A percentile compares a stretch with the other conserved stretches of the same genome.
phyloP scores from a whole-genome alignment of 2,113 vertebrate species.

The Hypocryptadius cinnamomeus region DNA sequence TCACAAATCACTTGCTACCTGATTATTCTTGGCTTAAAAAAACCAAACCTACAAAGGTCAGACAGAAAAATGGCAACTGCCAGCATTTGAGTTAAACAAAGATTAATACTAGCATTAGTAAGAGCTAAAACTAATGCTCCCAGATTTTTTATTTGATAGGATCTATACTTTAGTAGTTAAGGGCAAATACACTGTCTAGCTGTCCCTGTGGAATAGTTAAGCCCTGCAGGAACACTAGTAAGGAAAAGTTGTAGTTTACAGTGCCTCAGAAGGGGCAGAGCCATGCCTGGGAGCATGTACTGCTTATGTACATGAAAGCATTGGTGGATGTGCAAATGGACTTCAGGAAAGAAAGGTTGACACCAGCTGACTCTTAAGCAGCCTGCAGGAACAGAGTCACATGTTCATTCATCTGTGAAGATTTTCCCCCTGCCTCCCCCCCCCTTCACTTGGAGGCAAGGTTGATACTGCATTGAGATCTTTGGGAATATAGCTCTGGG shows the following conservation, averaged over 20 bases:
- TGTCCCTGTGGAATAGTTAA: not conserved
- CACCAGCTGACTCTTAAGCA: not conserved
- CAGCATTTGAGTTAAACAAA: not conserved
- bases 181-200: not conserved
- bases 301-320: not conserved
- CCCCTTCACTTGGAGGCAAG: not conserved
- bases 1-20: not conserved
- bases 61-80: not conserved
- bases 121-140: not conserved
- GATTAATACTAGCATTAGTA: not conserved
- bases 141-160: not conserved
- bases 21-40: not conserved
- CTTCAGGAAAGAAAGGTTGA: not conserved
- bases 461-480: not conserved
- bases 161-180: not conserved
- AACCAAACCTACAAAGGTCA: not conserved
- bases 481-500: not conserved
- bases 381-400: not conserved
- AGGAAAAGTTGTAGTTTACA: not conserved
- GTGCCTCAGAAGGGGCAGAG: not conserved
- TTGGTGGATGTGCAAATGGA: not conserved
- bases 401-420: not conserved
- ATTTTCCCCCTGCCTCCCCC: not conserved
- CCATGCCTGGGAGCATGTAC: not conserved
- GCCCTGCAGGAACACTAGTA: not conserved